These are phyloP conservation scores for Pemphredon lugubris DNA, from an alignment of 2,888 invertebrate genomes.

Conservation along the genomic window DNA sequence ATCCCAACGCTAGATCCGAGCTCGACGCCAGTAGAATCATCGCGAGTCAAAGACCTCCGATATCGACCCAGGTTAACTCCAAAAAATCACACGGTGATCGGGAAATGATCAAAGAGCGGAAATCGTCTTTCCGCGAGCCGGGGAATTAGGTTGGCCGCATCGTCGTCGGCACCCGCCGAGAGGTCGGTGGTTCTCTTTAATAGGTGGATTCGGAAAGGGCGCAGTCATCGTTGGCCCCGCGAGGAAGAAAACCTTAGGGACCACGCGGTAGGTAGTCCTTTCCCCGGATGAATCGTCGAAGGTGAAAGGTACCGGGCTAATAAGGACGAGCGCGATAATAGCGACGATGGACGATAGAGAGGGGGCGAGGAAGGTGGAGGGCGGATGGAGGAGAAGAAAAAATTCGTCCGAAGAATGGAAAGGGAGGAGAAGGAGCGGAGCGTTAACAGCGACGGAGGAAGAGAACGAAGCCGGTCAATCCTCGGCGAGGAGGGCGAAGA, in stretches of 20 bases:
- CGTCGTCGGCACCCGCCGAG: slow-evolving; percentile 32
- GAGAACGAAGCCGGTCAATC: slow-evolving; percentile 62
- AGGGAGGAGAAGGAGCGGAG: slow-evolving; percentile 32
- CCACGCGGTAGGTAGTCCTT: too few species aligned
- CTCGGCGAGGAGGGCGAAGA: slow-evolving; percentile 66
- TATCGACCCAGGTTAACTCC: too few species aligned
- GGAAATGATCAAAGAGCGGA: slow-evolving; percentile 40
- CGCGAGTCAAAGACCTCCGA: too few species aligned
- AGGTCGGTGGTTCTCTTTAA: slow-evolving; percentile 53
- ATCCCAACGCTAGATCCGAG: too few species aligned
- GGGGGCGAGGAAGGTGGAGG: slow-evolving; percentile 15
- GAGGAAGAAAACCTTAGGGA: too few species aligned
- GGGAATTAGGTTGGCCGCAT: slow-evolving; percentile 27
- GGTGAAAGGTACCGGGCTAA: slow-evolving; percentile 51
- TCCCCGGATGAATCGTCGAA: too few species aligned
- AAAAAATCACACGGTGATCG: too few species aligned
- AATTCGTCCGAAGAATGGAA: slow-evolving; percentile 13
- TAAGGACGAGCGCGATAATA: slow-evolving; percentile 23
- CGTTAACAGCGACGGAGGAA: slow-evolving; percentile 20
- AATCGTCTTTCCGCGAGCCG: slow-evolving; percentile 36
- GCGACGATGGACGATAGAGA: slow-evolving; percentile 11
- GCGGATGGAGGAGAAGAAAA: too few species aligned
- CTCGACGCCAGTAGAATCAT: too few species aligned
- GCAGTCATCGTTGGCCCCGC: slow-evolving; percentile 52
- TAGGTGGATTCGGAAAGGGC: slow-evolving; percentile 60